Percentiles rank a stretch among this genome's conserved stretches.
These are phyloP conservation scores for Eupleurogrammus muticus DNA, from an alignment of 2,797 vertebrate genomes.

Conservation along the genomic window DNA sequence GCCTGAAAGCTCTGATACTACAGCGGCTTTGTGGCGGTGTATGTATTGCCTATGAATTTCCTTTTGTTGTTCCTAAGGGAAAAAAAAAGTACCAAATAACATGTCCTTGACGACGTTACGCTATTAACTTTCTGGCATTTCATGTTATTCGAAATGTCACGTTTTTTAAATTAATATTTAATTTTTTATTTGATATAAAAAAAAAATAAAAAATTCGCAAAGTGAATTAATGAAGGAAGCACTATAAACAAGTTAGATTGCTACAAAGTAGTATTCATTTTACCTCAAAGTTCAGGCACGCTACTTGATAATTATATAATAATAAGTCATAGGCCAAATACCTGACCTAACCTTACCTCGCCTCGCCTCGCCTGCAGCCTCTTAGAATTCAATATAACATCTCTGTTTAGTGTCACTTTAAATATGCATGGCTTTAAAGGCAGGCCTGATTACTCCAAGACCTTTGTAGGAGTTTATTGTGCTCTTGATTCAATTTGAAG, in stretches of 20 bases:
- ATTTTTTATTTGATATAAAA: conserved; percentile 61
- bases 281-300: conserved; percentile 53
- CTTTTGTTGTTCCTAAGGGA: neutral
- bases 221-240: conserved; percentile 38
- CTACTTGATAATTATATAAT: conserved; percentile 34
- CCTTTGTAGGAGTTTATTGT: conserved; percentile 44
- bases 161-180: conserved; percentile 49
- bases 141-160: conserved; percentile 59
- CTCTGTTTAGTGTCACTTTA: conserved; percentile 59
- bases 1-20: conserved; percentile 11
- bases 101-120: conserved; percentile 45
- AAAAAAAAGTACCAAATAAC: conserved; percentile 24
- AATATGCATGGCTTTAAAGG: conserved; percentile 50
- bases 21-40: conserved; percentile 4
- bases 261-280: conserved; percentile 57
- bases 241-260: conserved; percentile 47
- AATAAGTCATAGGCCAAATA: conserved; percentile 49
- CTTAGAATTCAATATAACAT: conserved; percentile 62
- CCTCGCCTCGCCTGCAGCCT: conserved; percentile 47
- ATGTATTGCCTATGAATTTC: conserved; percentile 23
- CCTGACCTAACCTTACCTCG: conserved; percentile 49
- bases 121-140: conserved; percentile 54
- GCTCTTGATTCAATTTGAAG: conserved; percentile 47
- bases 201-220: conserved; percentile 43
- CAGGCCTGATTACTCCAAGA: conserved; percentile 36